These are phyloP conservation scores for Vespertilio murinus DNA, from an alignment of 2,797 vertebrate species.

Conservation along the genomic window DNA sequence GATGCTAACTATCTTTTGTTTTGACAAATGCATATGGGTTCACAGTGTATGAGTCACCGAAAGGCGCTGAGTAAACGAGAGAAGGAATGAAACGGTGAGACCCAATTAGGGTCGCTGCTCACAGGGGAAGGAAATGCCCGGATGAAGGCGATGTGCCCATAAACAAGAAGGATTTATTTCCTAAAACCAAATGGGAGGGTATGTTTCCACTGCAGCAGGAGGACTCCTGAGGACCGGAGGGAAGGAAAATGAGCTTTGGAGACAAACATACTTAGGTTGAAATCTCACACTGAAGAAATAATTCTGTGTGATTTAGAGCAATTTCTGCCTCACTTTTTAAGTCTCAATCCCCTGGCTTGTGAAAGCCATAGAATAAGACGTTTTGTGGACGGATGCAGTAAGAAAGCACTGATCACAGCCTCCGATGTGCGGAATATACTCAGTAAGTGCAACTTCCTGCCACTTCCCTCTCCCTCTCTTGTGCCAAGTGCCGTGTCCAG, in stretches of 20 bases:
- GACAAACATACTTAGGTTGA: not conserved
- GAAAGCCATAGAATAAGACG: not conserved
- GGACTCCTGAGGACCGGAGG: rapidly evolving
- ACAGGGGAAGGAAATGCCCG: not conserved
- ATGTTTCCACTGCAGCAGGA: not conserved
- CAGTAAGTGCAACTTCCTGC: not conserved
- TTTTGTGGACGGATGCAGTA: not conserved
- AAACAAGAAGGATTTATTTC: not conserved
- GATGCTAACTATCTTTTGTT: too few species aligned
- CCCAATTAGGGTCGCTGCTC: not conserved
- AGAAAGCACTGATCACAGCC: not conserved
- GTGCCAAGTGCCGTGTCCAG: not conserved
- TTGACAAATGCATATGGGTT: not conserved
- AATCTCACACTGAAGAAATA: not conserved
- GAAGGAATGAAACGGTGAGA: not conserved
- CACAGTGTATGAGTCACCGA: not conserved
- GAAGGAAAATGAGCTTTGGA: not conserved
- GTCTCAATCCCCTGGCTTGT: not conserved
- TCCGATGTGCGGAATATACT: not conserved
- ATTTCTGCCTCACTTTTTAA: not conserved
- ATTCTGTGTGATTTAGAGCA: not conserved
- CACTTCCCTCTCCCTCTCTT: not conserved
- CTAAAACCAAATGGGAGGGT: not conserved
- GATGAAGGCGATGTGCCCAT: not conserved
- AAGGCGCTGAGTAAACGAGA: not conserved